Percentiles rank a stretch among this genome's conserved stretches.
These are phyloP conservation scores for Borostomias antarcticus DNA, from an alignment of 2,797 vertebrate species.

Conservation along the genomic window DNA sequence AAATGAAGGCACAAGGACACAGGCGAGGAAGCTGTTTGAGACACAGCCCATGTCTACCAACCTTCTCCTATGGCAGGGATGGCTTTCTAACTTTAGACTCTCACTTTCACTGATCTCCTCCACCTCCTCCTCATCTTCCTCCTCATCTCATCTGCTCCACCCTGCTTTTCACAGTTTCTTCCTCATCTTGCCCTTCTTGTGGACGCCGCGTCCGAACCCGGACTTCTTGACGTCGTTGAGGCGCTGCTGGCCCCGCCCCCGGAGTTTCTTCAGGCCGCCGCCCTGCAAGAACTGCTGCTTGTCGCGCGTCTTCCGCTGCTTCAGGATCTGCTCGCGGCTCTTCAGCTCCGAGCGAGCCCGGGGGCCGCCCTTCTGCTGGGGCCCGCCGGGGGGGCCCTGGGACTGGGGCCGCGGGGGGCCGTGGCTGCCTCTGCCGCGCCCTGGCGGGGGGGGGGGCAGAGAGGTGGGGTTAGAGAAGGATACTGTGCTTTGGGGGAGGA, in stretches of 20 bases:
- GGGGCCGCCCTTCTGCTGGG: conserved; percentile 39
- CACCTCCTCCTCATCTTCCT: conserved; percentile 23
- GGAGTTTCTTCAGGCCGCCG: conserved; percentile 84
- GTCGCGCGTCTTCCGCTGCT: conserved; percentile 79
- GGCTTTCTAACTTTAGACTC: not conserved
- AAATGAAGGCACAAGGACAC: not conserved
- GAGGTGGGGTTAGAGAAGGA: not conserved
- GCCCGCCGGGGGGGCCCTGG: conserved; percentile 5
- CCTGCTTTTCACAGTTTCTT: conserved; percentile 76
- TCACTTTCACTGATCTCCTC: not conserved
- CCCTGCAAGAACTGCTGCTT: conserved; percentile 91
- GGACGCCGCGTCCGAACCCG: conserved; percentile 80
- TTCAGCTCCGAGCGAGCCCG: conserved; percentile 84
- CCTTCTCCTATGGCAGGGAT: no score
- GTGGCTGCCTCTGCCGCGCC: conserved; percentile 46
- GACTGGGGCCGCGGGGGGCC: conserved; percentile 22
- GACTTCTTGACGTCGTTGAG: conserved; percentile 81
- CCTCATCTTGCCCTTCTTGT: conserved; percentile 88
- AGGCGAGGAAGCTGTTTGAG: no score
- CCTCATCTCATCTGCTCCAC: conserved; percentile 30
- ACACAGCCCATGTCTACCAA: no score
- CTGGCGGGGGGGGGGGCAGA: conserved; percentile 29
- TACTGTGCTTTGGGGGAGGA: no score
- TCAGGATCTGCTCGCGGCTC: conserved; percentile 90
- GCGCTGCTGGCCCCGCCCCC: conserved; percentile 71